phyloP scores from a whole-genome alignment of 2,113 vertebrate species.

The Mesoclemmys tuberculata region DNA sequence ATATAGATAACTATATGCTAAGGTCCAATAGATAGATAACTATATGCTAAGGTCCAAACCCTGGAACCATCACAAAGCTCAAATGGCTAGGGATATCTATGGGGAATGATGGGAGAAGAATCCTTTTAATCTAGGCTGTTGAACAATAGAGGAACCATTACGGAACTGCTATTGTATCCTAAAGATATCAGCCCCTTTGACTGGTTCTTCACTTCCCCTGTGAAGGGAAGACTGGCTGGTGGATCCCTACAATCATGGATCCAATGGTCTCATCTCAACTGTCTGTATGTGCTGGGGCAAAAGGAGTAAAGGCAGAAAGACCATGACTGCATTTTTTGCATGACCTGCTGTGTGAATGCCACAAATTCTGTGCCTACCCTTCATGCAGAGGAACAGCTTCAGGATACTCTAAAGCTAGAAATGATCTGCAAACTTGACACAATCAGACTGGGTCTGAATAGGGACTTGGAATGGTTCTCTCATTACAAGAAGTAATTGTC shows the following conservation, averaged over 20 bases:
- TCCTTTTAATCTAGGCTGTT: no score
- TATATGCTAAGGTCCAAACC: background rate
- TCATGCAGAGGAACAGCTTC: background rate
- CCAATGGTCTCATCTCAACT: background rate
- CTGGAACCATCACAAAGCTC: background rate
- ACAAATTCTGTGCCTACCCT: background rate
- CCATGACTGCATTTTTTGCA: background rate
- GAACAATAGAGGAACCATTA: background rate
- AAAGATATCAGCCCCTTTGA: background rate
- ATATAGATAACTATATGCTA: rapidly evolving
- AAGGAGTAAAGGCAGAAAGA: background rate
- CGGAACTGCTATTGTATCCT: background rate
- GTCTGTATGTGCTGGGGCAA: background rate
- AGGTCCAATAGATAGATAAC: no score
- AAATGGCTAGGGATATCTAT: background rate
- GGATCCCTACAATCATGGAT: background rate
- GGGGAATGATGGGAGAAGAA: background rate
- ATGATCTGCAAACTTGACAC: no score
- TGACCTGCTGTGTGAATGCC: background rate
- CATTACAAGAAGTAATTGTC: no score
- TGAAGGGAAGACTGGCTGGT: background rate
- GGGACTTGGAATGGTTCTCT: no score
- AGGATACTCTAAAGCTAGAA: background rate
- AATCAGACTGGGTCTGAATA: no score
- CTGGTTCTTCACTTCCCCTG: background rate